Evolutionary conservation across 2,888 invertebrate species (phyloP).

Genomic region (Aproaerema taeniolella): DNA sequence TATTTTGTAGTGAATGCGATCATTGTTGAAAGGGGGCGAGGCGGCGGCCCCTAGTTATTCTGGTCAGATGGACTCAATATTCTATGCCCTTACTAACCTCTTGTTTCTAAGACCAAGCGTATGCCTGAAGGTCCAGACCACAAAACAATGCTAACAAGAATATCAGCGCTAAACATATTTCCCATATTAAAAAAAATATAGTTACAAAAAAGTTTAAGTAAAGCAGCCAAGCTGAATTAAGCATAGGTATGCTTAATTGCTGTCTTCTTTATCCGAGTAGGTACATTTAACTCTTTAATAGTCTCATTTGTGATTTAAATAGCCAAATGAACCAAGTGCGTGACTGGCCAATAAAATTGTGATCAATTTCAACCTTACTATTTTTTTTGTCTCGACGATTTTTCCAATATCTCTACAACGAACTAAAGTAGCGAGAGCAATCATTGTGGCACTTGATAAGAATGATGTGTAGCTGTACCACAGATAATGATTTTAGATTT

Average conservation of each 20-base stretch:
- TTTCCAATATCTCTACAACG: constrained; percentile 12
- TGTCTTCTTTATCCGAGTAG: not conserved
- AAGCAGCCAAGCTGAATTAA: not conserved
- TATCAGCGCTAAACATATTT: too few species aligned
- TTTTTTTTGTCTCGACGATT: constrained; percentile 14
- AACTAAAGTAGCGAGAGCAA: constrained; percentile 1
- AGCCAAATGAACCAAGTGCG: constrained; percentile 14
- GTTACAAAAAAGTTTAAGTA: too few species aligned
- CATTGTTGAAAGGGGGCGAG: constrained; percentile 43
- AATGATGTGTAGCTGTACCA: constrained; percentile 29
- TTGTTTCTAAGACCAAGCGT: not conserved
- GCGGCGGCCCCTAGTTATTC: constrained; percentile 32
- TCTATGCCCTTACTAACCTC: constrained; percentile 15
- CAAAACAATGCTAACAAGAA: not conserved
- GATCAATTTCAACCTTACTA: constrained; percentile 17
- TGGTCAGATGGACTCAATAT: constrained; percentile 40
- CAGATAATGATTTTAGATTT: constrained; percentile 36
- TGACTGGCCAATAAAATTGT: constrained; percentile 22
- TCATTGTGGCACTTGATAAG: constrained; percentile 22
- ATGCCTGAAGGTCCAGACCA: too few species aligned
- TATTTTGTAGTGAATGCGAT: constrained; percentile 47
- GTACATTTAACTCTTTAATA: constrained; percentile 11
- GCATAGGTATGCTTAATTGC: not conserved
- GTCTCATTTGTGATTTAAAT: constrained; percentile 15
- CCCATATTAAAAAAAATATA: too few species aligned